Evolutionary conservation across 2,113 vertebrate species (phyloP).

Genomic region (Mormyrus lacerda): DNA sequence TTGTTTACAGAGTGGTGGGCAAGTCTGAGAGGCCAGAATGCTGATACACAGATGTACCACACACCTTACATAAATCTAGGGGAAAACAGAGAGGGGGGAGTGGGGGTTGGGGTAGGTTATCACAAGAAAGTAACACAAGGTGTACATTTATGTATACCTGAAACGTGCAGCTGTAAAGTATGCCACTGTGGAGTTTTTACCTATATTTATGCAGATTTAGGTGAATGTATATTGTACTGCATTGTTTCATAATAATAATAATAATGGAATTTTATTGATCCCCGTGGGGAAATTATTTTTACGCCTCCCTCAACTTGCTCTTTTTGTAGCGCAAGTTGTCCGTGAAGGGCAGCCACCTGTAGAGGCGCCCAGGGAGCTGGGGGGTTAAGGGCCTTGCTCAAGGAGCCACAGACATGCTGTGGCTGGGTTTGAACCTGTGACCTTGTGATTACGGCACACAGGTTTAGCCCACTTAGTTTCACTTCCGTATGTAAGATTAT

Average conservation of each 20-base stretch:
- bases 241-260: no score
- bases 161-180: not conserved
- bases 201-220: not conserved
- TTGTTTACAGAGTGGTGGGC: conserved; percentile 37
- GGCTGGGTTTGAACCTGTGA: no score
- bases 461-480: no score
- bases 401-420: no score
- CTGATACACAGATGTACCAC: conserved; percentile 48
- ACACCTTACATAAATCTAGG: conserved; percentile 49
- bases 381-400: no score
- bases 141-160: not conserved
- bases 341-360: no score
- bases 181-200: not conserved
- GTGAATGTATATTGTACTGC: not conserved
- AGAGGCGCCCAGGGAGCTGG: no score
- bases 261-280: no score
- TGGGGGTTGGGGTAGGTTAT: not conserved
- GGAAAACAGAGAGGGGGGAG: not conserved
- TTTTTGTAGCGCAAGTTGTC: no score
- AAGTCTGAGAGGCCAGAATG: conserved; percentile 34
- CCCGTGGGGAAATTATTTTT: no score
- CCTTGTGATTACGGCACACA: no score
- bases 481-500: not conserved
- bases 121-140: not conserved
- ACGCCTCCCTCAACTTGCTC: no score